Percentiles rank a stretch among this genome's conserved stretches.
Conservation (phyloP, 2,113 vertebrate genomes). For the Periophthalmus modestus region DNA sequence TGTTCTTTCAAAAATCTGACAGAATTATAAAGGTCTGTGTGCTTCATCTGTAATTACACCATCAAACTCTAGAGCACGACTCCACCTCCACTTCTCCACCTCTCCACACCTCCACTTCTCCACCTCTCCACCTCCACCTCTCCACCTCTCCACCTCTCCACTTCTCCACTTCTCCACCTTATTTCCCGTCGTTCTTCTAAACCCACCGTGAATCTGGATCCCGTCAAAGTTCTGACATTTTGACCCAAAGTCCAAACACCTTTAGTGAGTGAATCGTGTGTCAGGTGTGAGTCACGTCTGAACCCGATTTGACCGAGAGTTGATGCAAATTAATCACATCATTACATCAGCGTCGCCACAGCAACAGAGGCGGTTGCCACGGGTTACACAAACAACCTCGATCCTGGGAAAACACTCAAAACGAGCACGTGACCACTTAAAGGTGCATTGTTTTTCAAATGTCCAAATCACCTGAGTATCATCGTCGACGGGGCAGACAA, state of each 20-base stretch:
- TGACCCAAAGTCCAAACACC: background rate
- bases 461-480: background rate
- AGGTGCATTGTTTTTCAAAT: background rate
- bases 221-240: background rate
- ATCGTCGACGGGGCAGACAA: background rate
- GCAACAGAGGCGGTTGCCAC: conserved; percentile 1
- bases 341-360: background rate
- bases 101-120: no score
- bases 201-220: background rate
- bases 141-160: no score
- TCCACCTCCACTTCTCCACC: no score
- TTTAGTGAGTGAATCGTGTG: background rate
- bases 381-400: conserved; percentile 4
- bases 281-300: background rate
- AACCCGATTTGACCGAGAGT: background rate
- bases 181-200: no score
- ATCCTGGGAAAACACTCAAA: background rate
- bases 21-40: no score
- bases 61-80: no score
- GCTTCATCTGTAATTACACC: no score
- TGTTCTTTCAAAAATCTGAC: no score
- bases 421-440: background rate
- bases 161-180: no score
- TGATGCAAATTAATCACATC: background rate
- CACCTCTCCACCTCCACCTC: no score